Evolutionary conservation across 2,113 vertebrate genomes (phyloP), one percentile per base, ranked within the genome.

Genomic region (Phylloscopus trochilus): DNA sequence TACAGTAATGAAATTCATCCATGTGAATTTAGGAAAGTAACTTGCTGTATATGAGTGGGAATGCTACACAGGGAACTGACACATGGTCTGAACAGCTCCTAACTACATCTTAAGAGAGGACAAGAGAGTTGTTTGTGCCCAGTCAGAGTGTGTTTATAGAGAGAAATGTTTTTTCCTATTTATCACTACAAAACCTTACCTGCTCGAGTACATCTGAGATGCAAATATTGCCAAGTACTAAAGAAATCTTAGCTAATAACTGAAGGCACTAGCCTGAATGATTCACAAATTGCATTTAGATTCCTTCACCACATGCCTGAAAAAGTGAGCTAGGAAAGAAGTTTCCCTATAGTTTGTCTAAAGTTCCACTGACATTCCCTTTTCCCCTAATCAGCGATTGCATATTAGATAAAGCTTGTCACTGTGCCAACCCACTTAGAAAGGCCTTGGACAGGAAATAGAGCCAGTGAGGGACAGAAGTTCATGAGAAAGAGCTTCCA

Each of bases 401-500:
- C 35, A 46, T 59, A 31, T 66, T 55, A 76, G 72, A 88, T 72
- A 81, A 89, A 51, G 33, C 18, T 92, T 94, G 79, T 80, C 76
- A 43, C 47, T 11, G 2, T 58, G 81, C 79, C 94, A 93, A 91
- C 28, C 27, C 41, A 41, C 49, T 92, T 37, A 44, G 62, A 69
- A 91, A 79, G 82, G 31, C 76, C 79, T 80, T 91, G 81, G 83
- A 82, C 26, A 60, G 82, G 92, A 97, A 96, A 93, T 43, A 37
- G 18, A 60, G 51, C 23, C 77, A 80, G 46, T 15, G 28, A 87
- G 72, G 79, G 62, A 92, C 49, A 94, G 43, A 86, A 95, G 88
- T 87, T 91, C 84, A 82, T 75, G 91, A 94, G 83, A 95, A 97
- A 87, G 75, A 43, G 12, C 75, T 94, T 93, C 90, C 88, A 95